Percentiles rank a stretch among this genome's conserved stretches.
These are phyloP conservation scores for Smutsia gigantea DNA, from an alignment of 2,797 vertebrate species.

Conservation along the genomic window DNA sequence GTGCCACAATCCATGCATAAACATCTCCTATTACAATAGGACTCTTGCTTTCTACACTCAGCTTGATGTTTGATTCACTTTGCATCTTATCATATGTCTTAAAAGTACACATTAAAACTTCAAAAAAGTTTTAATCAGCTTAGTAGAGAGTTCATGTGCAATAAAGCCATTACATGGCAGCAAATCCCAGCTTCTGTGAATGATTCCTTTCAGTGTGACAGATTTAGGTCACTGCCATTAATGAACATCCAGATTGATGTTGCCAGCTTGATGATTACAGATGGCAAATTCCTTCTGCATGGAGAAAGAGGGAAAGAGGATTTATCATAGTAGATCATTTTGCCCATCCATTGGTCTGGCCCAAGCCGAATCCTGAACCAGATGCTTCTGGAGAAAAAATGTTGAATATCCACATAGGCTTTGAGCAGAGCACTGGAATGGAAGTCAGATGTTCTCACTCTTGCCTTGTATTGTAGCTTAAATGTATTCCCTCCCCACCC, in stretches of 20 bases:
- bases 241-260: slow-evolving; percentile 79
- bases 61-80: slow-evolving; percentile 67
- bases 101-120: slow-evolving; percentile 75
- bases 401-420: neutral
- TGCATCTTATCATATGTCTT: slow-evolving; percentile 79
- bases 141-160: slow-evolving; percentile 79
- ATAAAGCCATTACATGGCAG: slow-evolving; percentile 77
- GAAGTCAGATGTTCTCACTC: neutral
- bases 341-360: neutral
- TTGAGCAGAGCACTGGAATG: neutral
- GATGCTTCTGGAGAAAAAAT: neutral
- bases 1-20: neutral
- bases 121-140: slow-evolving; percentile 80
- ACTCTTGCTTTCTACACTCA: slow-evolving; percentile 69
- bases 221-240: slow-evolving; percentile 85
- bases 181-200: slow-evolving; percentile 77
- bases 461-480: neutral
- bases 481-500: neutral
- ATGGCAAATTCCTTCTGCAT: slow-evolving; percentile 68
- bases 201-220: slow-evolving; percentile 81
- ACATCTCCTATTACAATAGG: slow-evolving; percentile 61
- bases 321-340: slow-evolving; percentile 56
- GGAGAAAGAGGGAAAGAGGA: slow-evolving; percentile 24
- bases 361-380: neutral
- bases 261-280: slow-evolving; percentile 70